Conservation (phyloP, 2,888 invertebrate species). For the Brachylomia viminalis region DNA sequence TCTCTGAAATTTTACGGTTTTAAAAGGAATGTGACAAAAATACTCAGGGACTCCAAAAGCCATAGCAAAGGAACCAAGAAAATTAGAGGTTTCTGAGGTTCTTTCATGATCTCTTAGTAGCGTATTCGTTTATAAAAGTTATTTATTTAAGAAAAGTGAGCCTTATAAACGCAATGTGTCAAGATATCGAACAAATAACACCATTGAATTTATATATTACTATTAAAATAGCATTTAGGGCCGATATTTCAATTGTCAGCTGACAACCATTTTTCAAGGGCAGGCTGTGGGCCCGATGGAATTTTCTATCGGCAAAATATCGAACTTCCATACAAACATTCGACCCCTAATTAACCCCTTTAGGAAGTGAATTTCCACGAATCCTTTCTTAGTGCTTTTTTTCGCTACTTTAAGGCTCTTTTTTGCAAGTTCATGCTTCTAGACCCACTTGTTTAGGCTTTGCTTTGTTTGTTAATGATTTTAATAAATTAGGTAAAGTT, state of each 20-base stretch:
- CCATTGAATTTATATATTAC: not conserved
- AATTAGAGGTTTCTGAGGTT: not conserved
- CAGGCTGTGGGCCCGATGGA: not conserved
- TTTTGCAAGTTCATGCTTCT: not conserved
- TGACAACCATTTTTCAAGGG: not conserved
- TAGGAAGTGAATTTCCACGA: not conserved
- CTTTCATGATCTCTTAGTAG: not conserved
- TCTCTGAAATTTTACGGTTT: conserved; percentile 24
- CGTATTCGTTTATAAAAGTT: not conserved
- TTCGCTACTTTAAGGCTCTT: not conserved
- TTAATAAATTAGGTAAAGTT: not conserved
- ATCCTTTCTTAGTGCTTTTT: not conserved
- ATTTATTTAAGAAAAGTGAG: not conserved
- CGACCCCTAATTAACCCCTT: not conserved
- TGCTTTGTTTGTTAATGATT: not conserved
- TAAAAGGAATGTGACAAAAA: not conserved
- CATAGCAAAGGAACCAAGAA: not conserved
- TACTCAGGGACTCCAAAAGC: not conserved
- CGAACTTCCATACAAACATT: not conserved
- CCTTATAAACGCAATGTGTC: not conserved
- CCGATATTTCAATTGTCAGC: not conserved
- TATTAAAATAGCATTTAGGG: not conserved
- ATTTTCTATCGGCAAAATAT: not conserved
- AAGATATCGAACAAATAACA: not conserved
- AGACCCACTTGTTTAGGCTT: not conserved